phyloP scores from a whole-genome alignment of 2,888 invertebrate genomes.

The Lysandra bellargus region DNA sequence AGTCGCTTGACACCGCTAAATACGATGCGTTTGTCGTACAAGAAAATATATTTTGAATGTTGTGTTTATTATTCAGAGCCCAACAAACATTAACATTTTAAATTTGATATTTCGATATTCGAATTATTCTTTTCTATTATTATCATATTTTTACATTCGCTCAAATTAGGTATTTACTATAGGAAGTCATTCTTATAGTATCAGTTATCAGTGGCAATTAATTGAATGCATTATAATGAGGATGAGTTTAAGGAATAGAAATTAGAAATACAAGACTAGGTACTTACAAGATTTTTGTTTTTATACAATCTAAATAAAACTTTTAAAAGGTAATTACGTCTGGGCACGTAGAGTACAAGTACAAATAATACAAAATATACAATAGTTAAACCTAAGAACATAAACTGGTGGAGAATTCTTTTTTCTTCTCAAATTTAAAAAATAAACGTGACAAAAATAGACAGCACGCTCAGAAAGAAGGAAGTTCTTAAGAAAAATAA shows the following conservation, averaged over 20 bases:
- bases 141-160: no score
- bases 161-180: no score
- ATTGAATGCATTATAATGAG: no score
- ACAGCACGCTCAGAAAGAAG: neutral
- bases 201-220: no score
- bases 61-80: neutral
- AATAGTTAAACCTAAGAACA: neutral
- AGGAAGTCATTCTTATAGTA: no score
- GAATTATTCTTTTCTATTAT: no score
- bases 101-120: no score
- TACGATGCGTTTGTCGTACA: neutral
- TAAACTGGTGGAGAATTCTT: neutral
- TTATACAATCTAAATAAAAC: neutral
- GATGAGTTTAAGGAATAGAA: no score
- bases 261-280: no score
- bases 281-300: no score
- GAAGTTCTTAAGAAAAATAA: neutral
- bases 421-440: neutral
- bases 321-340: neutral
- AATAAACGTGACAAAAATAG: neutral
- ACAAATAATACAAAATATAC: neutral
- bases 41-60: neutral
- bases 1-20: slow-evolving; percentile 3
- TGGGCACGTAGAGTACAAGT: neutral
- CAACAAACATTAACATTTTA: no score